Evolutionary conservation across 2,888 invertebrate species (phyloP).

Genomic region (Callyntrura guangdongensis): DNA sequence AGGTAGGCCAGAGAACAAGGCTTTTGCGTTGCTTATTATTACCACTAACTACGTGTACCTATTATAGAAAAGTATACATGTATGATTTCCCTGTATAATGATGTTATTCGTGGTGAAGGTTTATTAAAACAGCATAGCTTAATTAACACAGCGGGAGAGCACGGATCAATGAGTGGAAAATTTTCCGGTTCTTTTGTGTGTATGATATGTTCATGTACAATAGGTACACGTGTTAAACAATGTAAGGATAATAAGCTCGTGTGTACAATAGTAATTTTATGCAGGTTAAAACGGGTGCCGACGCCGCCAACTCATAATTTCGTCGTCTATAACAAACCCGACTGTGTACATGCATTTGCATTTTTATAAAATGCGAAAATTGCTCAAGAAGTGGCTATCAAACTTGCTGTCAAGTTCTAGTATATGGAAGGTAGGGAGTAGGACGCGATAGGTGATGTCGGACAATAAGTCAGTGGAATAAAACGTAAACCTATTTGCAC

Average conservation of each 20-base stretch:
- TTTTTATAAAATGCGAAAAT: background rate
- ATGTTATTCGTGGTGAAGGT: constrained; percentile 23
- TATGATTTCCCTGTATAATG: constrained; percentile 1
- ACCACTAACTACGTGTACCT: too few relatives aligned
- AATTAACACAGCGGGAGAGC: constrained; percentile 48
- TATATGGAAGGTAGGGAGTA: background rate
- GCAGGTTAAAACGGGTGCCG: too few relatives aligned
- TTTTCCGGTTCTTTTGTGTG: constrained; percentile 17
- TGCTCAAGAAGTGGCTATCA: background rate
- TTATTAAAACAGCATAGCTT: constrained; percentile 51
- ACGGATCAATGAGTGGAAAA: constrained; percentile 59
- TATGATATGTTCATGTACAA: background rate
- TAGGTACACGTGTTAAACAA: background rate
- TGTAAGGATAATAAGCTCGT: constrained; percentile 1
- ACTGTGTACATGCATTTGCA: background rate
- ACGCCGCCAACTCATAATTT: background rate
- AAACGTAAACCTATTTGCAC: constrained; percentile 22
- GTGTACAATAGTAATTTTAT: too few relatives aligned
- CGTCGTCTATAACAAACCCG: too few relatives aligned
- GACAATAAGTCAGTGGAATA: constrained; percentile 21
- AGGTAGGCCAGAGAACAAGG: background rate
- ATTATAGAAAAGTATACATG: background rate
- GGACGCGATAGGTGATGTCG: background rate
- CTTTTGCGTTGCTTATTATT: background rate
- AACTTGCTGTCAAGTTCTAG: constrained; percentile 18